Percentiles rank a stretch among this genome's conserved stretches.
Conservation (phyloP, 2,797 vertebrate genomes). For the Tinamus major region DNA sequence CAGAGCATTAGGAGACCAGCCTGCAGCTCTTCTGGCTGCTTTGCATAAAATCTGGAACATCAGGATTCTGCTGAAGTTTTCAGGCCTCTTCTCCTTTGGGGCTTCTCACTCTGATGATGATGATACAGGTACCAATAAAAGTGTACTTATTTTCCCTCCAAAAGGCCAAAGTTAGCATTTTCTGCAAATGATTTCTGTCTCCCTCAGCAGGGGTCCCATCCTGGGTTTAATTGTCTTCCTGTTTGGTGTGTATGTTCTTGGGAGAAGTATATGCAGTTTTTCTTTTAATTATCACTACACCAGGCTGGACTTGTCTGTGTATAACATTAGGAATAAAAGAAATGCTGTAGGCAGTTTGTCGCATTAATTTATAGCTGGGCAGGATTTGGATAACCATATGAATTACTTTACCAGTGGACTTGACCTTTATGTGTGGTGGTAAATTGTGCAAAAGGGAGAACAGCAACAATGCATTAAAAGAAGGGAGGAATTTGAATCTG, state of each 20-base stretch:
- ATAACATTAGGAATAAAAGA: constrained; percentile 53
- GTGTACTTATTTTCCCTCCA: neutral
- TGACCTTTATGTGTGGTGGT: constrained; percentile 67
- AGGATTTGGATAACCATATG: constrained; percentile 54
- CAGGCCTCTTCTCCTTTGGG: neutral
- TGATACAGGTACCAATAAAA: neutral
- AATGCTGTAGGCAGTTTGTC: constrained; percentile 62
- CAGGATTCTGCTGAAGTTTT: constrained; percentile 46
- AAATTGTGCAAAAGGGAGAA: constrained; percentile 30
- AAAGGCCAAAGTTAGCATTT: neutral
- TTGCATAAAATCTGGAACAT: constrained; percentile 27
- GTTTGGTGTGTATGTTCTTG: neutral
- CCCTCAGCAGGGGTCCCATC: constrained; percentile 26
- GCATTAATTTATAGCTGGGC: constrained; percentile 64
- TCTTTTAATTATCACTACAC: constrained; percentile 38
- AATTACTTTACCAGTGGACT: constrained; percentile 67
- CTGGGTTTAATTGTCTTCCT: neutral
- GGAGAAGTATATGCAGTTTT: neutral
- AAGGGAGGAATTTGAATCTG: constrained; percentile 45
- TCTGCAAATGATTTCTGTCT: neutral
- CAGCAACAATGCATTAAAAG: constrained; percentile 46
- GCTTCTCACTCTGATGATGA: neutral
- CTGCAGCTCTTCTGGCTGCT: constrained; percentile 45
- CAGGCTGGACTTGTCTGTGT: constrained; percentile 39
- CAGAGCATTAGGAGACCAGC: constrained; percentile 47